Base-by-base conservation (phyloP, 2,888 invertebrate species). In the Tuta absoluta region DNA sequence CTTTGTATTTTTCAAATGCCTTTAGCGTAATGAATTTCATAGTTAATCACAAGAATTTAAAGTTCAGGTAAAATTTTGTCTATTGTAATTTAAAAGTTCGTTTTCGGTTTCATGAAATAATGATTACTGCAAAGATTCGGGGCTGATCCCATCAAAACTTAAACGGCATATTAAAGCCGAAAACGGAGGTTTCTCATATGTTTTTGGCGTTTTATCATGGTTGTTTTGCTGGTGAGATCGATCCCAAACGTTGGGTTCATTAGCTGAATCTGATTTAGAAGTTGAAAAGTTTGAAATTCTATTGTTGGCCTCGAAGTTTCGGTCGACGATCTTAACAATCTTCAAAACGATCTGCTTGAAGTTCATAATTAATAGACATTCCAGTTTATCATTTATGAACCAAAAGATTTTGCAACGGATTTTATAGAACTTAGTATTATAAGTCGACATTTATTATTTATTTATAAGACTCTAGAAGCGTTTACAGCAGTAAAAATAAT, bases 231-330 rank as follows among this genome's bases (percentile, higher is more conserved):
- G 45, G n/a, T 45, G 45, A n/a, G 4, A 45, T 45, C 17, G n/a
- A 45, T 4, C 17, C 17, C 17, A 1, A 45, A 51, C 2, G 51
- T 51, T 19, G 19, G 10, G 12, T 51, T 51, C 21, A 51, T 51
- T 45, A 45, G 45, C 45, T 51, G 21, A 19, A 51, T 51, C 12
- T 51, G 51, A 51, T 21, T 51, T 45, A 45, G 45, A 51, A 19
- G n/a, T 21, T 49, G 49, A 51, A 51, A 10, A 12, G 17, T 51
- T 21, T 45, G 72, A 67, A 49, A 65, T 23, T 21, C 59, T 23
- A 33, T 33, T 57, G 57, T 57, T 14, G 8, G 28, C 23, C 12
- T 14, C n/a, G 45, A 45, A 45, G 37, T 38, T 37, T n/a, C 38
- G 37, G 28, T 37, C 49, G 61, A 45, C 45, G 45, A 45, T 17